Evolutionary conservation across 2,888 invertebrate genomes (phyloP).

Genomic region (Steinernema carpocapsae): DNA sequence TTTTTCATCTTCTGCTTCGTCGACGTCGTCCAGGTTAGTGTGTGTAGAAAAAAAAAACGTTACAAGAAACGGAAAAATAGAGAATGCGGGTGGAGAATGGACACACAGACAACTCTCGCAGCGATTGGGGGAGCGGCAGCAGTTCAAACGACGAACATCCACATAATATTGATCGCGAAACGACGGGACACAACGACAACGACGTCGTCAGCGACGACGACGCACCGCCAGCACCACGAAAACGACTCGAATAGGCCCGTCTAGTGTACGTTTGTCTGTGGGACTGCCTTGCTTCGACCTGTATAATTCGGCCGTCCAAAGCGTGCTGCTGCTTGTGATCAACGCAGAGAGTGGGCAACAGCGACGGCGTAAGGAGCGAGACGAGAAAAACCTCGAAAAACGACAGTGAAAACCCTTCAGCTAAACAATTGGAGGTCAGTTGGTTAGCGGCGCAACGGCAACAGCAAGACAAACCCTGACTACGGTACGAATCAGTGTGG

Average conservation of each 20-base stretch:
- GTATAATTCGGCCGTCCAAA: conserved; percentile 26
- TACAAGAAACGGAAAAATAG: conserved; percentile 5
- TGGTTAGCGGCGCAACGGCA: background rate
- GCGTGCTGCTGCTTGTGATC: no score
- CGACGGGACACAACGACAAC: conserved; percentile 4
- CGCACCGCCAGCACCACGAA: conserved; percentile 21
- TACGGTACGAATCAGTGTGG: no score
- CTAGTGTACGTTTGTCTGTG: conserved; percentile 28
- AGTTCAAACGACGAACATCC: conserved; percentile 35
- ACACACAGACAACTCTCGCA: conserved; percentile 33
- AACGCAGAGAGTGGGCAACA: no score
- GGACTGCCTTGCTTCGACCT: conserved; percentile 8
- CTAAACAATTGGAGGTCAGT: background rate
- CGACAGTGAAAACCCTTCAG: background rate
- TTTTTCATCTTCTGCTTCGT: background rate
- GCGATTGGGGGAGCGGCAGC: conserved; percentile 31
- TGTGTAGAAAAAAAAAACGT: background rate
- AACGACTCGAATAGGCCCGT: conserved; percentile 31
- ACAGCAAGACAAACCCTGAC: no score
- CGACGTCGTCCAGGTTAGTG: background rate
- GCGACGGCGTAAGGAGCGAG: no score
- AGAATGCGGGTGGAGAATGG: conserved; percentile 22
- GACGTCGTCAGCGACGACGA: background rate
- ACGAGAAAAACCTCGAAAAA: background rate
- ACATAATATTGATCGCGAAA: conserved; percentile 20